Evolutionary conservation across 2,113 vertebrate genomes (phyloP).

Genomic region (Thunnus maccoyii): DNA sequence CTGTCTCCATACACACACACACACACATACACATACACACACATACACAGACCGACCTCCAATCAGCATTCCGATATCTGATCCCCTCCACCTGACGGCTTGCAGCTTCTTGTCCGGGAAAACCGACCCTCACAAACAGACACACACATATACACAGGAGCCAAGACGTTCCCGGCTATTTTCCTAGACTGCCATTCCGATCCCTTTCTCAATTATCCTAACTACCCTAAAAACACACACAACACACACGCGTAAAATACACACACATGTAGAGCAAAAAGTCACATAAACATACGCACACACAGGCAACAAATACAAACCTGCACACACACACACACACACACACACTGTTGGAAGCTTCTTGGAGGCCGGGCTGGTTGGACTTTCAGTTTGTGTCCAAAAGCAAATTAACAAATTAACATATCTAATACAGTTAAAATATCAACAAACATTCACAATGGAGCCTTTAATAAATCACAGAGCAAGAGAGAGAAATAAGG

Average conservation of each 20-base stretch:
- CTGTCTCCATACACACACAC: slow-evolving; percentile 49
- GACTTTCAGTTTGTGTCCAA: slow-evolving; percentile 46
- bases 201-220: slow-evolving; percentile 62
- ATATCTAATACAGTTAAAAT: slow-evolving; percentile 51
- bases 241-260: neutral
- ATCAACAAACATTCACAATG: slow-evolving; percentile 53
- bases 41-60: slow-evolving; percentile 29
- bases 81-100: slow-evolving; percentile 68
- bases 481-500: neutral
- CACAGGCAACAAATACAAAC: neutral
- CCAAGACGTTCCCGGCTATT: slow-evolving; percentile 40
- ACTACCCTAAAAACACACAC: slow-evolving; percentile 42
- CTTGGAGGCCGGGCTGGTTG: slow-evolving; percentile 8
- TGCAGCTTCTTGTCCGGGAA: slow-evolving; percentile 56
- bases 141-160: slow-evolving; percentile 33
- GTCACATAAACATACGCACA: neutral
- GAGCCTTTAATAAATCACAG: slow-evolving; percentile 48
- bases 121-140: slow-evolving; percentile 29
- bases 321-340: neutral
- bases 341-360: slow-evolving; percentile 5
- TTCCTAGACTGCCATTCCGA: slow-evolving; percentile 47
- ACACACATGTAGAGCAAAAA: neutral
- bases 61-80: slow-evolving; percentile 64
- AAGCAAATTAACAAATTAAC: slow-evolving; percentile 49
- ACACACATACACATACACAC: slow-evolving; percentile 12